Evolutionary conservation across 53 echinoderm and acorn worm genomes (phyloP), one percentile per base, ranked within the genome.

Genomic region (Patiria pectinifera): DNA sequence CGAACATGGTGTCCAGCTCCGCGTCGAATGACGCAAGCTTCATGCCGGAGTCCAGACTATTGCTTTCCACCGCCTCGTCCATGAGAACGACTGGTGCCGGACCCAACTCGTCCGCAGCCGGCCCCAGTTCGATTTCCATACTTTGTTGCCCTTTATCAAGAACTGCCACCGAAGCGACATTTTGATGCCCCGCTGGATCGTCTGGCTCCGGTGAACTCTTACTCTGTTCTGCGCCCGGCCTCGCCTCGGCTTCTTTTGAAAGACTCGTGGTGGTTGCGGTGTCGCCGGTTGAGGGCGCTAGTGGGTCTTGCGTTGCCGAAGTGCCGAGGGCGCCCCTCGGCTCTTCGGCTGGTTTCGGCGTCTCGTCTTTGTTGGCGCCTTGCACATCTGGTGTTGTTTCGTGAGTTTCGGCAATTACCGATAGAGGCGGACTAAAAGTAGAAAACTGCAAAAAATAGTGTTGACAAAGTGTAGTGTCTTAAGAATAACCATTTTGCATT

Each of bases 11-110:
- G 46, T 69, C 23, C n/a, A 90, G 19, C 18, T 90, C 90, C 23
- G 81, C 10, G 69, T 79, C 61, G 48, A 66, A 90, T 6, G 80
- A 63, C 0, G 80, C 80, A 23, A 62, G 45, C 45, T 90, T 80
- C 80, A 44, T 48, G 2, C 45, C 90, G 80, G 80, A 78, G 60
- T 23, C 61, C 45, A 78, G 60, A 61, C 89, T 89, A 45, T 89
- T 59, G 22, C 80, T 45, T 11, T 81, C 80, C 12, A 25, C 86
- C 53, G 74, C 13, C 46, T 80, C 90, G 8, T 90, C 90, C 4
- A 12, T 21, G 4, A 78, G 44, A 15, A 61, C 61, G 69, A 69
- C 80, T 9, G 69, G 80, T n/a, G 59, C 86, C 86, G 71, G 90
- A 14, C n/a, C 46, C 69, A 46, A 23, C 45, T 80, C 80, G 11